Evolutionary conservation across 2,888 invertebrate species (phyloP).

Genomic region (Drosophila subsilvestris): DNA sequence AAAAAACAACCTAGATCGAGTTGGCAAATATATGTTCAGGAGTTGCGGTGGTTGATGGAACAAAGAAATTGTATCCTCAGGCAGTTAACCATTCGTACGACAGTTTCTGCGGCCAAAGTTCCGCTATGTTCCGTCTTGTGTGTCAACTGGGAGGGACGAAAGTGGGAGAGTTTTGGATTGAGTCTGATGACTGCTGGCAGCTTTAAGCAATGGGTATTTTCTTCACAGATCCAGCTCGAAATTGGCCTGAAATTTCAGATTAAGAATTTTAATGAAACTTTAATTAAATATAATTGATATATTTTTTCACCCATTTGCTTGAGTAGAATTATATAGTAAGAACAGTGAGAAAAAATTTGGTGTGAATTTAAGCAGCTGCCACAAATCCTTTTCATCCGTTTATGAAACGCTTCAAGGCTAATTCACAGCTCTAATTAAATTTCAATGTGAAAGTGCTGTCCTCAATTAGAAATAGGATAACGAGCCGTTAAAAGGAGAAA

Average conservation of each 20-base stretch:
- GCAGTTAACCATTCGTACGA: slow-evolving; percentile 8
- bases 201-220: background rate
- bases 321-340: background rate
- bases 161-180: slow-evolving; percentile 13
- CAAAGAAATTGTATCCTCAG: no score
- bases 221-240: no score
- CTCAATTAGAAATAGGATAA: slow-evolving; percentile 52
- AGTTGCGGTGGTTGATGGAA: no score
- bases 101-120: slow-evolving; percentile 36
- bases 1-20: no score
- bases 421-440: slow-evolving; percentile 44
- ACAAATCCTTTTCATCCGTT: background rate
- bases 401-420: slow-evolving; percentile 31
- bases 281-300: slow-evolving; percentile 12
- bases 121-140: background rate
- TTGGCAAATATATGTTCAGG: no score
- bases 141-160: no score
- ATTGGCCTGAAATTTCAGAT: background rate
- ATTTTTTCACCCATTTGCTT: no score
- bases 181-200: slow-evolving; percentile 17
- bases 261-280: slow-evolving; percentile 22
- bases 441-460: slow-evolving; percentile 51
- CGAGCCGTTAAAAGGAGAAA: slow-evolving; percentile 7
- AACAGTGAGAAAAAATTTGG: slow-evolving; percentile 21
- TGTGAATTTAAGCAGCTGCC: slow-evolving; percentile 29